These are phyloP conservation scores for Thunnus thynnus DNA, from an alignment of 2,113 vertebrate genomes.

Conservation along the genomic window DNA sequence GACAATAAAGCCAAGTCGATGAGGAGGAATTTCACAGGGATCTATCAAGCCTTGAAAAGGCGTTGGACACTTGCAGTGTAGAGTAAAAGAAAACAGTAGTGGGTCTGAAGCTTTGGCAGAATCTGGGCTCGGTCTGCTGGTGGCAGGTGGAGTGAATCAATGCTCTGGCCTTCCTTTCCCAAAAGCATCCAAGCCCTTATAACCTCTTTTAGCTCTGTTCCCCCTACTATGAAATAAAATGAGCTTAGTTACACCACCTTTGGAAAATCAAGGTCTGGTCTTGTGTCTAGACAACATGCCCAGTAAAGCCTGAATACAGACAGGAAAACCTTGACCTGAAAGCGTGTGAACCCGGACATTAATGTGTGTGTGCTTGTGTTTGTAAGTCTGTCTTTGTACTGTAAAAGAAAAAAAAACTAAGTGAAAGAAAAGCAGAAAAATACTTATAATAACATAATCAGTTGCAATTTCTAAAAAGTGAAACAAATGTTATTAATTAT, in stretches of 20 bases:
- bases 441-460: not conserved
- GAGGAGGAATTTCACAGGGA: constrained; percentile 68
- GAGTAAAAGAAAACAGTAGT: constrained; percentile 70
- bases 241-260: constrained; percentile 8
- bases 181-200: constrained; percentile 37
- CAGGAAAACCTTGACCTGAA: constrained; percentile 14
- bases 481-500: not conserved
- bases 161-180: constrained; percentile 25
- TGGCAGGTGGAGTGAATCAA: constrained; percentile 68
- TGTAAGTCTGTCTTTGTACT: too few species aligned
- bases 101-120: constrained; percentile 61
- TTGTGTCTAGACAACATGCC: constrained; percentile 17
- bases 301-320: constrained; percentile 19
- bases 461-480: not conserved
- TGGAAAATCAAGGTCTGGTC: constrained; percentile 20
- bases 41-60: constrained; percentile 58
- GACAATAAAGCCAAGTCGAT: constrained; percentile 59
- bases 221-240: constrained; percentile 24
- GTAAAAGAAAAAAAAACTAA: too few species aligned
- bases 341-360: not conserved
- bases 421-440: not conserved
- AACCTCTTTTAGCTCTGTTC: constrained; percentile 22
- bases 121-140: constrained; percentile 43
- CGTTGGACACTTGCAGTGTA: constrained; percentile 32
- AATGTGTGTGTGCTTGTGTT: not conserved